Base-by-base conservation (phyloP, 2,113 vertebrate species). In the Oryzias celebensis region DNA sequence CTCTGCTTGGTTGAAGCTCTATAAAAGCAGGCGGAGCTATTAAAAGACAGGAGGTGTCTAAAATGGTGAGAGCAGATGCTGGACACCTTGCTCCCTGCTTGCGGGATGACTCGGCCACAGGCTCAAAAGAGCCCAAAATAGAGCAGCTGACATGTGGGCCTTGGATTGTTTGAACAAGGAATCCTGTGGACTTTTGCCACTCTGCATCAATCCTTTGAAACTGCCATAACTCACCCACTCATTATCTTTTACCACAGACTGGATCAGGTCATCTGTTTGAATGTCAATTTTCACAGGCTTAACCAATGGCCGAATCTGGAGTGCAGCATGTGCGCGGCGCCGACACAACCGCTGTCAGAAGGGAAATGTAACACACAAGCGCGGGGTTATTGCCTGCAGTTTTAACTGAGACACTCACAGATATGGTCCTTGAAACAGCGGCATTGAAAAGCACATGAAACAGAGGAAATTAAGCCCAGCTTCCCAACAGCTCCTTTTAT, bases 161-260 rank as follows among this genome's bases (percentile, higher is more conserved):
- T 89, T 65, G 91, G 91, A 92, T 91, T 92, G 91, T 92, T 92
- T 87, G 88, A 90, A 88, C 85, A 73, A 66, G 87, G 87, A 89
- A 90, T 91, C 82, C 88, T 62, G 66, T 90, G 89, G 89, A 90
- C 84, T 48, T 63, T 41, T 67, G 88, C 89, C 90, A 87, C 71
- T 58, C 80, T 31, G 74, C 74, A 79, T 86, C 88, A 88, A 89
- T 85, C 86, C 86, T 87, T 79, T 85, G 85, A 88, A 81, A 75
- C 74, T 24, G 62, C 73, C 73, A 58, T 65, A 51, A 64, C 61
- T 58, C 71, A 82, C 73, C 62, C 45, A 54, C 81, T 52, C 72
- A 87, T 91, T 86, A 77, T 78, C 82, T 86, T 90, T 87, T 75
- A 82, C 85, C 73, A 36, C 73, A 61, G 73, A 48, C 66, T 23